These are phyloP conservation scores for Galaxea fascicularis DNA, from an alignment of 92 coral and sea anemone genomes.

Conservation along the genomic window DNA sequence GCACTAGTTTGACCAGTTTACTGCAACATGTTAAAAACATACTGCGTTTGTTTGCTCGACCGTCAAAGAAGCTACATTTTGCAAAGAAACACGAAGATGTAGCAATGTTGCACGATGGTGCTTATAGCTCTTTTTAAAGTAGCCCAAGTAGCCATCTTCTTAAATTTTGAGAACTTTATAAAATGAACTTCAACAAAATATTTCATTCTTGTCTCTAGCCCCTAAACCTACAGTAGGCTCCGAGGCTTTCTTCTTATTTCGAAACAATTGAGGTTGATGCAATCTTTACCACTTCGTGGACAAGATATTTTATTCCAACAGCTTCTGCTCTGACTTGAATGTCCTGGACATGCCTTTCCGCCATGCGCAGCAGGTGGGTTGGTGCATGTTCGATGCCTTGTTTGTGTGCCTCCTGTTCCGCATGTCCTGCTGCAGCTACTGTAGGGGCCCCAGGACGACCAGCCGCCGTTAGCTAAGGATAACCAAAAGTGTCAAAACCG, in stretches of 20 bases:
- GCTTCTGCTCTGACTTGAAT: slow-evolving; percentile 2
- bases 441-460: slow-evolving; percentile 56
- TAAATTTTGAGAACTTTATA: too few relatives aligned
- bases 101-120: neutral
- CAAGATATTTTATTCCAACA: slow-evolving; percentile 15
- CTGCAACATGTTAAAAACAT: neutral
- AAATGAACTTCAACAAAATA: too few relatives aligned
- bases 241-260: too few relatives aligned
- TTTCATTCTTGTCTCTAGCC: too few relatives aligned
- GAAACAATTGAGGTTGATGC: neutral
- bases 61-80: neutral
- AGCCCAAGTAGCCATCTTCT: too few relatives aligned
- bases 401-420: slow-evolving; percentile 52
- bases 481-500: neutral
- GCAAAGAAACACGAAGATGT: neutral
- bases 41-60: neutral
- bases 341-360: slow-evolving; percentile 15
- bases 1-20: neutral
- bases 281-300: neutral
- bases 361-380: slow-evolving; percentile 24
- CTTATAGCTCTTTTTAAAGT: too few relatives aligned
- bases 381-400: slow-evolving; percentile 46
- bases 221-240: too few relatives aligned
- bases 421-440: slow-evolving; percentile 38
- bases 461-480: slow-evolving; percentile 31